phyloP scores from a whole-genome alignment of 2,113 vertebrate genomes.

The Albula goreensis region DNA sequence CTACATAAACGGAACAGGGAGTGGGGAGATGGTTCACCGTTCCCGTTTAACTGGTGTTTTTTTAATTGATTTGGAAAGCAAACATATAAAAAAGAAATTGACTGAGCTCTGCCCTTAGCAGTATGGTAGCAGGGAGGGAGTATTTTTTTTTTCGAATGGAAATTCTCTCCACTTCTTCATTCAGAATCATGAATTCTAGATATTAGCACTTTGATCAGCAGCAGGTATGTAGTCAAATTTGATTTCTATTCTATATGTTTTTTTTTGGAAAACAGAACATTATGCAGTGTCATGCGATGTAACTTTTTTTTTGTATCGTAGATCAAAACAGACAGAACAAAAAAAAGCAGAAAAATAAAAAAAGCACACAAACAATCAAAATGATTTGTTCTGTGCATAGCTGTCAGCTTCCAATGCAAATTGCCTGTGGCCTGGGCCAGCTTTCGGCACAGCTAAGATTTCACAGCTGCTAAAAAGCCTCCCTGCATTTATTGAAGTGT shows the following conservation, averaged over 20 bases:
- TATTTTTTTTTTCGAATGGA: not conserved
- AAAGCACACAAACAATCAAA: conserved; percentile 26
- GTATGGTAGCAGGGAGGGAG: not conserved
- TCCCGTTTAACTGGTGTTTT: conserved; percentile 1
- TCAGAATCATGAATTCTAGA: not conserved
- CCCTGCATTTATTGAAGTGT: conserved; percentile 44
- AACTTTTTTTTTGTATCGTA: not conserved
- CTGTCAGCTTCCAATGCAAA: conserved; percentile 40
- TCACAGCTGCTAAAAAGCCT: conserved; percentile 35
- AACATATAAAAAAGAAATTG: not conserved
- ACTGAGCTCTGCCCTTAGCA: conserved; percentile 1
- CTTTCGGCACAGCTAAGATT: conserved; percentile 34
- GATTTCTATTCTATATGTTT: not conserved
- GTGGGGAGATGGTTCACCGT: not conserved
- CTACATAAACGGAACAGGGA: not conserved
- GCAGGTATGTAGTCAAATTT: not conserved
- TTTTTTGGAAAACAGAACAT: not conserved
- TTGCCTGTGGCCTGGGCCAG: conserved; percentile 25
- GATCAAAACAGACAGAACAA: conserved; percentile 14
- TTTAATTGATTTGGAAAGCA: conserved; percentile 19
- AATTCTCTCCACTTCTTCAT: not conserved
- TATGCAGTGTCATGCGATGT: not conserved
- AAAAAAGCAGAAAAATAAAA: not conserved
- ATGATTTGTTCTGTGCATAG: conserved; percentile 34
- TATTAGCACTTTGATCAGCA: not conserved